Conservation (phyloP, 2,113 vertebrate genomes). For the Hirundichthys speculiger region DNA sequence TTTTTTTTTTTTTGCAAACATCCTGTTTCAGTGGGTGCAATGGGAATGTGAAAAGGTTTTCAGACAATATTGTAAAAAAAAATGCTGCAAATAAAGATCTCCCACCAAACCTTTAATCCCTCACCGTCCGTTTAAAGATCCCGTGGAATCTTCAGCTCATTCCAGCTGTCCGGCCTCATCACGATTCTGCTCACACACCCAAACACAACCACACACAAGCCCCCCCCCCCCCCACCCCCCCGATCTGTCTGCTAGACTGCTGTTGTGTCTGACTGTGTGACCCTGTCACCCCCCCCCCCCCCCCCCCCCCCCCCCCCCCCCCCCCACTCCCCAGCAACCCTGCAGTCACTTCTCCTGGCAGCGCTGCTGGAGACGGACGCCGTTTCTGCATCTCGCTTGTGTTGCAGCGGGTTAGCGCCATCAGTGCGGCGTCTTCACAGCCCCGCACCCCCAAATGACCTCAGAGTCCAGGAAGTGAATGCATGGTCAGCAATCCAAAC, state of each 20-base stretch:
- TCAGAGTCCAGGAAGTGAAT: slow-evolving; percentile 40
- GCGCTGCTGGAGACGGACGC: slow-evolving; percentile 1
- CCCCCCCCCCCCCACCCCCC: slow-evolving; percentile 16
- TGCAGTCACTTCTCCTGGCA: slow-evolving; percentile 45
- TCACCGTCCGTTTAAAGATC: slow-evolving; percentile 65
- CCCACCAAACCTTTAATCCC: slow-evolving; percentile 45
- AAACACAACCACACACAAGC: slow-evolving; percentile 31
- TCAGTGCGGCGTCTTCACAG: no score
- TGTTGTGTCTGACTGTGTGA: slow-evolving; percentile 79
- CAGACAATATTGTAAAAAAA: no score
- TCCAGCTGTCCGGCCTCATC: slow-evolving; percentile 77
- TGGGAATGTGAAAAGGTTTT: no score
- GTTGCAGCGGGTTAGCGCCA: slow-evolving; percentile 56
- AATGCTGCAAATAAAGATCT: no score
- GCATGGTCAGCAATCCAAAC: slow-evolving; percentile 40
- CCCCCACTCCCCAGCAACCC: slow-evolving; percentile 54
- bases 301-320: slow-evolving; percentile 47
- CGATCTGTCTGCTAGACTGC: slow-evolving; percentile 71
- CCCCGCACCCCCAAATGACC: slow-evolving; percentile 8
- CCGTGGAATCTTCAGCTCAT: slow-evolving; percentile 66
- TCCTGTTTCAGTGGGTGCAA: no score
- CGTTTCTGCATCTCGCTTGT: slow-evolving; percentile 41
- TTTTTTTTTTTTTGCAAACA: no score
- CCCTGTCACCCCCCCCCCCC: slow-evolving; percentile 50
- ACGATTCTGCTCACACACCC: slow-evolving; percentile 66